A percentile compares a stretch with the other conserved stretches of the same genome.
Conservation (phyloP, 2,888 invertebrate genomes). For the Balanococcus diminutus region DNA sequence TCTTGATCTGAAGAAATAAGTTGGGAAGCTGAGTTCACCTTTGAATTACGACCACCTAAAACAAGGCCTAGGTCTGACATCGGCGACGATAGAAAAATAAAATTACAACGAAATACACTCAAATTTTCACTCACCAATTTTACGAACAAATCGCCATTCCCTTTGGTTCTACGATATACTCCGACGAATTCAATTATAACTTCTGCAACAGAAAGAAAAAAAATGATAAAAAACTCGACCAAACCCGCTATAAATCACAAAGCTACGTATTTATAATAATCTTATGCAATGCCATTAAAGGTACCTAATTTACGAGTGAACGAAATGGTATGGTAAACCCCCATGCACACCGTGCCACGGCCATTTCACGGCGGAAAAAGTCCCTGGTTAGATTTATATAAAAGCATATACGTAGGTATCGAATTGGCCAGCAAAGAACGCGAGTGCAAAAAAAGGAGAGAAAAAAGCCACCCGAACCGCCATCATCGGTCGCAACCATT, state of each 20-base stretch:
- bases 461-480: not conserved
- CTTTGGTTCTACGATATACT: no score
- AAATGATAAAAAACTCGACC: not conserved
- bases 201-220: not conserved
- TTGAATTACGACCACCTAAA: no score
- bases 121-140: no score
- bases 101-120: no score
- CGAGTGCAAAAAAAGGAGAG: not conserved
- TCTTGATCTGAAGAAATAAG: no score
- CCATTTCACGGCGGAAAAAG: not conserved
- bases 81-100: no score
- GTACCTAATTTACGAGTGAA: not conserved
- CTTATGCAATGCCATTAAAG: not conserved
- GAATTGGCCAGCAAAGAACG: not conserved
- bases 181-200: no score
- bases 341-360: no score
- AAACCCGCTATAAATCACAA: not conserved
- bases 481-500: not conserved
- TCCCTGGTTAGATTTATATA: not conserved
- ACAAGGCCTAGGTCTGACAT: no score
- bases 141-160: no score
- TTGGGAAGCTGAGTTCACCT: no score
- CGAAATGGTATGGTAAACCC: no score
- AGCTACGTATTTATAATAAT: not conserved
- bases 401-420: not conserved